Percentiles rank a stretch among this genome's conserved stretches.
phyloP scores from a whole-genome alignment of 2,113 vertebrate species.

The Salminus brasiliensis region DNA sequence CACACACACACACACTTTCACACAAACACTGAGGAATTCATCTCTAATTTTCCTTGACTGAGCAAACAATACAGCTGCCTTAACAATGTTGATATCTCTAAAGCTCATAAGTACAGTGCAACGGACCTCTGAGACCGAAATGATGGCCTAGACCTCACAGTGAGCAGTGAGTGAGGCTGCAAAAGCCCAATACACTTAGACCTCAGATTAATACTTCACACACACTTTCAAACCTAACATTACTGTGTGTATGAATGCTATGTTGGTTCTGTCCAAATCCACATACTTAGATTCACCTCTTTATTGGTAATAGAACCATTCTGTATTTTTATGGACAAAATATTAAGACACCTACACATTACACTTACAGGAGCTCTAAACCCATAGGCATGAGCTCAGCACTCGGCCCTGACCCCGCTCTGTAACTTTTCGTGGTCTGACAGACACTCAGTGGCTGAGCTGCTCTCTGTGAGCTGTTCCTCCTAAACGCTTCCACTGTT shows the following conservation, averaged over 20 bases:
- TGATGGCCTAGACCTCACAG: slow-evolving; percentile 60
- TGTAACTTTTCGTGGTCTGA: too few species aligned
- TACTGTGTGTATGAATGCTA: neutral
- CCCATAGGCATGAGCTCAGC: too few species aligned
- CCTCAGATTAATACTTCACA: slow-evolving; percentile 9
- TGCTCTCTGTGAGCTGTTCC: too few species aligned
- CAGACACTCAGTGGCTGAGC: too few species aligned
- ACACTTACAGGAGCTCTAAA: too few species aligned
- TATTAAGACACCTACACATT: too few species aligned
- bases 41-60: slow-evolving; percentile 81
- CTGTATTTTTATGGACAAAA: too few species aligned
- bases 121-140: slow-evolving; percentile 71
- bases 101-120: slow-evolving; percentile 75
- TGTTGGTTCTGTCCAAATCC: neutral
- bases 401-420: too few species aligned
- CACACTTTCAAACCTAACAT: slow-evolving; percentile 6
- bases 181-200: neutral
- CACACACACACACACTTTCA: slow-evolving; percentile 1
- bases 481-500: too few species aligned
- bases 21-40: slow-evolving; percentile 71
- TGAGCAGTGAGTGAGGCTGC: neutral
- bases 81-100: slow-evolving; percentile 81
- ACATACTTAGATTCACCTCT: too few species aligned
- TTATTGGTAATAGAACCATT: too few species aligned
- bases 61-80: slow-evolving; percentile 80